Base-by-base conservation (phyloP, 23 tunicate genomes). In the Clavelina lepadiformis region DNA sequence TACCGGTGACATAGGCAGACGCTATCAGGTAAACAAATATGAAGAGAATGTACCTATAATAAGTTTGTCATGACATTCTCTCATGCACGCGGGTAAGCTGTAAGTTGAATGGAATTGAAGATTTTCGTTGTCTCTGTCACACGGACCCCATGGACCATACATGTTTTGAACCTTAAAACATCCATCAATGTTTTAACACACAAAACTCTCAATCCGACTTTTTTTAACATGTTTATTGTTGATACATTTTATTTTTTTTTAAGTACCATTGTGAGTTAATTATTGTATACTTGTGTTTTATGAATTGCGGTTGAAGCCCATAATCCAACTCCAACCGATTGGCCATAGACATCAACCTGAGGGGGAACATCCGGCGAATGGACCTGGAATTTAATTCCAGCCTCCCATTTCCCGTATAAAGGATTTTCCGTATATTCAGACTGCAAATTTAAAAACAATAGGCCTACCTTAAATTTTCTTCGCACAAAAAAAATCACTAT, bases 41-140 rank as follows among this genome's bases (percentile, higher is more conserved):
- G n/a, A n/a, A n/a, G n/a, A n/a, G n/a, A n/a, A n/a, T n/a, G n/a
- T n/a, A n/a, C n/a, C n/a, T n/a, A n/a, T n/a, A n/a, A n/a, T n/a
- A n/a, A n/a, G n/a, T n/a, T n/a, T n/a, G 36, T 58, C 64, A 58
- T 30, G 32, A 38, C 64, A 58, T 58, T 58, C 64, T 5, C 32
- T 28, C 64, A 58, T 58, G 35, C 64, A 58, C 5, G 64, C 64
- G 35, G 64, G 3, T 28, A 58, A 19, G 6, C 38, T 58, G 36
- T 58, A 58, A 19, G 6, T n/a, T n/a, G 64, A n/a, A 58, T 58
- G n/a, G 5, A 23, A 5, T 3, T 58, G 8, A 5, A 58, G n/a
- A 8, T 58, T 58, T 30, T 58, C 64, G 34, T 58, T 58, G 31
- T n/a, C 18, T 11, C 38, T 13, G 6, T 58, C 64, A 38, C 64